A percentile compares a stretch with the other conserved stretches of the same genome.
These are phyloP conservation scores for Mimas tiliae DNA, from an alignment of 2,888 invertebrate genomes.

Conservation along the genomic window DNA sequence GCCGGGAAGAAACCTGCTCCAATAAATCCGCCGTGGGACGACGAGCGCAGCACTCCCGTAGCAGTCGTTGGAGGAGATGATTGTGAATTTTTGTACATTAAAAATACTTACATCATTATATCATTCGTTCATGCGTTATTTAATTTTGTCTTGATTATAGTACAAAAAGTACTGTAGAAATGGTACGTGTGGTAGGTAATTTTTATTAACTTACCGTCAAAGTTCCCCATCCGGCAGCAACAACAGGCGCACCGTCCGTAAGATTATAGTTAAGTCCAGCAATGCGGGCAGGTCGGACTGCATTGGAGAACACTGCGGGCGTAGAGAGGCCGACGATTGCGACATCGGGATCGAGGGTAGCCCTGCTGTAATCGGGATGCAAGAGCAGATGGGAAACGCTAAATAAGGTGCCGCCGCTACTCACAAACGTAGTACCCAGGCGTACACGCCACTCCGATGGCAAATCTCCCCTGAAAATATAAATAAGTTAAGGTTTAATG, in stretches of 20 bases:
- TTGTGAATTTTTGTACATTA: no score
- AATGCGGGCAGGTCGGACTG: conserved; percentile 46
- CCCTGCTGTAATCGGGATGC: conserved; percentile 45
- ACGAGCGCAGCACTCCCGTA: no score
- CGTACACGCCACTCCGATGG: conserved; percentile 50
- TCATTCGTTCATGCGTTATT: no score
- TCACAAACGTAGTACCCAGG: conserved; percentile 46
- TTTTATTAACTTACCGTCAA: conserved; percentile 43
- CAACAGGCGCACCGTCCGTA: conserved; percentile 40
- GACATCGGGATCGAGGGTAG: conserved; percentile 48
- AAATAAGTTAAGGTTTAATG: neutral
- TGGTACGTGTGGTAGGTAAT: no score
- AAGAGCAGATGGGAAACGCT: conserved; percentile 38
- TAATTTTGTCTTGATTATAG: no score
- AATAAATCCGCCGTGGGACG: no score
- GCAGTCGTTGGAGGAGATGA: no score
- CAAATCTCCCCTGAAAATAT: conserved; percentile 47
- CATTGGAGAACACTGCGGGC: conserved; percentile 38
- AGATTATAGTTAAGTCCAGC: conserved; percentile 45
- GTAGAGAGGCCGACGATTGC: conserved; percentile 51
- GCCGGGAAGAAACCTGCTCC: no score
- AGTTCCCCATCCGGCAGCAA: conserved; percentile 56
- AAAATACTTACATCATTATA: no score
- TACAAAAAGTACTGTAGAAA: no score
- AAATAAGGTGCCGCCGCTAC: conserved; percentile 45